Evolutionary conservation across 2,797 vertebrate species (phyloP).

Genomic region (Epinephelus coioides): DNA sequence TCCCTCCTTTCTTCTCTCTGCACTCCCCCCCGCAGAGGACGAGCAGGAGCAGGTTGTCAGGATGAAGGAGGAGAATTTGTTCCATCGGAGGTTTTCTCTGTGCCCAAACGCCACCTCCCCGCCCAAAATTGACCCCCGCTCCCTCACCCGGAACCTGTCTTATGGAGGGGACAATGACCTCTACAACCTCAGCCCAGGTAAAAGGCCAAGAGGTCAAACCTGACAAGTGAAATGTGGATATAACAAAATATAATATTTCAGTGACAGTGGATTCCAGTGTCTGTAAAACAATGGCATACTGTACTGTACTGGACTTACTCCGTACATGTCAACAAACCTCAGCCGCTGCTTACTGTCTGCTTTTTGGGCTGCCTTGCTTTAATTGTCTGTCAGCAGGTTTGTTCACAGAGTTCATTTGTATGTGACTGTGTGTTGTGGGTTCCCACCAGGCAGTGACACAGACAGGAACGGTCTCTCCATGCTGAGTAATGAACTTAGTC

Average conservation of each 20-base stretch:
- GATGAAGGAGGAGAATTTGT: slow-evolving; percentile 98
- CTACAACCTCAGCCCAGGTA: slow-evolving; percentile 91
- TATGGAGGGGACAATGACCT: slow-evolving; percentile 91
- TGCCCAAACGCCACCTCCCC: slow-evolving; percentile 90
- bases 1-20: slow-evolving; percentile 19
- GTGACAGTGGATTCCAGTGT: slow-evolving; percentile 3
- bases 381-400: slow-evolving; percentile 67
- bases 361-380: slow-evolving; percentile 60
- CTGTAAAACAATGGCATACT: slow-evolving; percentile 8
- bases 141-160: slow-evolving; percentile 91
- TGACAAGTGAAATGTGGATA: not conserved
- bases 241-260: slow-evolving; percentile 9
- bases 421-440: slow-evolving; percentile 79
- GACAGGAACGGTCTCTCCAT: slow-evolving; percentile 87
- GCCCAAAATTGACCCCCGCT: slow-evolving; percentile 91
- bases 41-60: slow-evolving; percentile 84
- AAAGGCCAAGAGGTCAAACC: slow-evolving; percentile 12
- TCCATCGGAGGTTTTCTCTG: slow-evolving; percentile 94
- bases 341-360: slow-evolving; percentile 58
- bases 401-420: slow-evolving; percentile 67
- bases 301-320: slow-evolving; percentile 21
- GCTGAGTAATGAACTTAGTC: slow-evolving; percentile 91
- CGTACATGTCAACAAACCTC: slow-evolving; percentile 40
- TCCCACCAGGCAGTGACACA: slow-evolving; percentile 91
- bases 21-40: slow-evolving; percentile 83